Conservation (phyloP, 2,113 vertebrate genomes). For the Solea senegalensis region DNA sequence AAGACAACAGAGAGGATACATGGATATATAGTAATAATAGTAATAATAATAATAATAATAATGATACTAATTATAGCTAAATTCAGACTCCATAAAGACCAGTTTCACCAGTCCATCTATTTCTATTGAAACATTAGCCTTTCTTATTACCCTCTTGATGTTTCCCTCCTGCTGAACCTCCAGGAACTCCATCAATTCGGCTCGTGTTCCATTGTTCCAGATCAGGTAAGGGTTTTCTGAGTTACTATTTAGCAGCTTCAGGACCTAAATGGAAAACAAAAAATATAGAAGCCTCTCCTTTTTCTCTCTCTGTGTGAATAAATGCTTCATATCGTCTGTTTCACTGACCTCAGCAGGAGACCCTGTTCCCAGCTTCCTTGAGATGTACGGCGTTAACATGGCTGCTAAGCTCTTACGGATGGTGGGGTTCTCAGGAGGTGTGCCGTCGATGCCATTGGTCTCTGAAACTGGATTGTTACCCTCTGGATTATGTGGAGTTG, state of each 20-base stretch:
- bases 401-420: conserved; percentile 93
- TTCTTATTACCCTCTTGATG: conserved; percentile 88
- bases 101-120: not conserved
- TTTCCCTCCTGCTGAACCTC: conserved; percentile 93
- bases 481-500: conserved; percentile 24
- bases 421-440: conserved; percentile 92
- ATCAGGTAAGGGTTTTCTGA: conserved; percentile 96
- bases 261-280: conserved; percentile 78
- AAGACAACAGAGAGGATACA: not conserved
- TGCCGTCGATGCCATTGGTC: conserved; percentile 69
- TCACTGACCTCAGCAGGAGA: conserved; percentile 86
- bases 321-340: not conserved
- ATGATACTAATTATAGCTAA: too few relatives aligned
- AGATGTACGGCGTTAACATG: conserved; percentile 94
- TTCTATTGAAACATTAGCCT: not conserved
- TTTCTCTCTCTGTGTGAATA: not conserved
- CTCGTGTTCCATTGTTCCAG: conserved; percentile 96
- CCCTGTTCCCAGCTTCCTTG: conserved; percentile 87
- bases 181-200: conserved; percentile 95
- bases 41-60: too few relatives aligned
- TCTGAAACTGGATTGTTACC: conserved; percentile 55
- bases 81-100: too few relatives aligned
- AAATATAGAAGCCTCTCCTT: not conserved
- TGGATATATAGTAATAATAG: not conserved
- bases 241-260: conserved; percentile 98